A percentile compares a stretch with the other conserved stretches of the same genome.
phyloP scores from a whole-genome alignment of 2,113 vertebrate species.

The Anarrhichthys ocellatus region DNA sequence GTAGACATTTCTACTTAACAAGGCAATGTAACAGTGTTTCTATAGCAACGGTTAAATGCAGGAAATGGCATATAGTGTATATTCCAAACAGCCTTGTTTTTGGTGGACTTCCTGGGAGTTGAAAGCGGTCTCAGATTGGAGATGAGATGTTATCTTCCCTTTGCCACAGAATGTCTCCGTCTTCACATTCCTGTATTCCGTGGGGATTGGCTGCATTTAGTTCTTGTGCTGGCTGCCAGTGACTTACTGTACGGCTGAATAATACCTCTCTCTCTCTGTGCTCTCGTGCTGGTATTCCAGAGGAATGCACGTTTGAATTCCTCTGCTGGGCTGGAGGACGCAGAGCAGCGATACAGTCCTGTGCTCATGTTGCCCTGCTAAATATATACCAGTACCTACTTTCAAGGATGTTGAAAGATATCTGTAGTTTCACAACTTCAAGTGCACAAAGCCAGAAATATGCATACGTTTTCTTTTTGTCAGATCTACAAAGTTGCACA shows the following conservation, averaged over 20 bases:
- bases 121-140: slow-evolving; percentile 22
- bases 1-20: background rate
- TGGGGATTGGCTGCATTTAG: slow-evolving; percentile 52
- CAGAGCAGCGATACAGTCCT: slow-evolving; percentile 33
- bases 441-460: background rate
- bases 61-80: background rate
- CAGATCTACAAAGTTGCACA: background rate
- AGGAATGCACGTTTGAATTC: slow-evolving; percentile 76
- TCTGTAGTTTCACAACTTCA: background rate
- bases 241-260: slow-evolving; percentile 40
- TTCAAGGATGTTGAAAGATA: background rate
- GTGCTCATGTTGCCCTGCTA: slow-evolving; percentile 45
- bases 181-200: slow-evolving; percentile 55
- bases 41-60: background rate
- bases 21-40: background rate
- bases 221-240: slow-evolving; percentile 35
- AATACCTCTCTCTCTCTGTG: slow-evolving; percentile 34
- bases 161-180: slow-evolving; percentile 35
- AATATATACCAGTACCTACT: slow-evolving; percentile 13
- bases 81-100: slow-evolving; percentile 6
- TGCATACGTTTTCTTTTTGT: background rate
- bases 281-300: slow-evolving; percentile 67
- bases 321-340: slow-evolving; percentile 52
- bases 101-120: slow-evolving; percentile 12
- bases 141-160: slow-evolving; percentile 56